Percentiles rank a stretch among this genome's conserved stretches.
Conservation (phyloP, 2,113 vertebrate genomes). For the Aythya baeri region DNA sequence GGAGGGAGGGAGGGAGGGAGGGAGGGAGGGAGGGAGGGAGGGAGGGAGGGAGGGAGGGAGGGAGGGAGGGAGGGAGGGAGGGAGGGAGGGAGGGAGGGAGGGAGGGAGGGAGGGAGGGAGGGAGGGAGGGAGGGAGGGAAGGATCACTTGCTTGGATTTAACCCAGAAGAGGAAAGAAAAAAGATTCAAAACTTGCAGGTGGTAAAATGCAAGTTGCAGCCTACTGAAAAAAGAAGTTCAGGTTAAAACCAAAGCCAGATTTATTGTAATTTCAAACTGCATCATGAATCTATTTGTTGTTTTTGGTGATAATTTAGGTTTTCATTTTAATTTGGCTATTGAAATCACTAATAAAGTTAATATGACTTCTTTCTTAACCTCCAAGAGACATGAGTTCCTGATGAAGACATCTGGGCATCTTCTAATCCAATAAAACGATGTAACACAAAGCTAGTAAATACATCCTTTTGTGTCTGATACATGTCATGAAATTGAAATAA, state of each 20-base stretch:
- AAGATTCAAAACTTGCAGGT: background rate
- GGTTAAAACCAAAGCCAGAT: background rate
- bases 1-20: no score
- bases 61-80: no score
- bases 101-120: no score
- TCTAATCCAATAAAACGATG: slow-evolving; percentile 73
- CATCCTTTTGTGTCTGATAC: slow-evolving; percentile 63
- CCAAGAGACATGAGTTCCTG: slow-evolving; percentile 19
- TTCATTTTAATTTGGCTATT: background rate
- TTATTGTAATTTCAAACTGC: background rate
- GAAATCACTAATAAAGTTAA: background rate
- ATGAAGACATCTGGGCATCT: slow-evolving; percentile 59
- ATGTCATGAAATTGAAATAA: slow-evolving; percentile 77
- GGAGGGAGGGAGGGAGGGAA: no score
- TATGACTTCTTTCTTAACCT: background rate
- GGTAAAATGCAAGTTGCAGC: background rate
- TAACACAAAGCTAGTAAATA: slow-evolving; percentile 68
- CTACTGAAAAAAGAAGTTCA: background rate
- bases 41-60: no score
- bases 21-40: no score
- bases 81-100: no score
- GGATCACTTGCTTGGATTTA: background rate
- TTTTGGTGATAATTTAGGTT: background rate
- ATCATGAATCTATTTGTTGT: background rate
- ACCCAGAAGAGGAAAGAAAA: background rate